phyloP scores from a whole-genome alignment of 2,113 vertebrate genomes.

The Pachypanchax playfairii region DNA sequence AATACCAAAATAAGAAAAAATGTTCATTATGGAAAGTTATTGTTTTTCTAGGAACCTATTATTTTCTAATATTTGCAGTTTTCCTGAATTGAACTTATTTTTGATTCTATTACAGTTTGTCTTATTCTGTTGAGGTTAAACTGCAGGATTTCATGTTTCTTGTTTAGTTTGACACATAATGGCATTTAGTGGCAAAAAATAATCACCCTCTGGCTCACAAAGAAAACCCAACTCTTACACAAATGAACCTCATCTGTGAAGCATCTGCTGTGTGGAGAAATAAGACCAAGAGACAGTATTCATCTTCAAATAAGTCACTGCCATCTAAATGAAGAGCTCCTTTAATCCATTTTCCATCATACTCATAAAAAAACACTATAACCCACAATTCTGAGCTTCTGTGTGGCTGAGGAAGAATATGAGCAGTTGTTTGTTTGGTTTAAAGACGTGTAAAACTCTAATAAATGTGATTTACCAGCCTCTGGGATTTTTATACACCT shows the following conservation, averaged over 20 bases:
- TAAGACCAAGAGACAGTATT: neutral
- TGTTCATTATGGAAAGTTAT: no score
- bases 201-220: neutral
- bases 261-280: neutral
- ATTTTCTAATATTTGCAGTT: no score
- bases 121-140: no score
- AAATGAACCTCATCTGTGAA: no score
- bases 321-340: neutral
- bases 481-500: constrained; percentile 54
- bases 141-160: no score
- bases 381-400: constrained; percentile 29
- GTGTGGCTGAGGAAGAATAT: constrained; percentile 13
- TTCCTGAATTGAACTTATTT: no score
- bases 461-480: constrained; percentile 58
- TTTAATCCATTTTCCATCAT: neutral
- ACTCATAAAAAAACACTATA: constrained; percentile 21
- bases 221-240: no score
- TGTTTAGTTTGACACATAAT: no score
- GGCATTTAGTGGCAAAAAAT: no score
- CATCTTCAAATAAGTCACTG: neutral
- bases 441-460: constrained; percentile 44
- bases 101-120: no score
- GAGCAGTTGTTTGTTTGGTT: constrained; percentile 28
- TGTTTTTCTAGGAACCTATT: no score
- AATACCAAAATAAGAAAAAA: no score